A percentile compares a stretch with the other conserved stretches of the same genome.
phyloP scores from a whole-genome alignment of 2,888 invertebrate species.

The Tiphia femorata region DNA sequence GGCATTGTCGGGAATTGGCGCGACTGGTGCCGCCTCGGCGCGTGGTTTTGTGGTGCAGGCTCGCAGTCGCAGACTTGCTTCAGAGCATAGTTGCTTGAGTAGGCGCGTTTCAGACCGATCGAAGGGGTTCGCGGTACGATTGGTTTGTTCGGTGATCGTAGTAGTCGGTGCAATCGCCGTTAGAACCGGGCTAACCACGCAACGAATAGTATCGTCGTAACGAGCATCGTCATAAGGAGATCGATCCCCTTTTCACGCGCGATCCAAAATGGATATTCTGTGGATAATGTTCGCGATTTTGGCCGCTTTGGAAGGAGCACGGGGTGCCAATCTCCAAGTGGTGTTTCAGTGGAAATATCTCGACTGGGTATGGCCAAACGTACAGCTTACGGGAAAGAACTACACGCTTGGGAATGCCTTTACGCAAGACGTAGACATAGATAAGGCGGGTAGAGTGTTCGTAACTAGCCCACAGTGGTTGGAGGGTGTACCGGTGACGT shows the following conservation, averaged over 20 bases:
- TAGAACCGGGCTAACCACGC: slow-evolving; percentile 9
- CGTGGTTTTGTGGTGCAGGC: slow-evolving; percentile 38
- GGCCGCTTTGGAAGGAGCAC: slow-evolving; percentile 34
- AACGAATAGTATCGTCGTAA: slow-evolving; percentile 10
- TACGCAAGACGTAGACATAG: slow-evolving; percentile 64
- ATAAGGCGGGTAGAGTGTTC: slow-evolving; percentile 59
- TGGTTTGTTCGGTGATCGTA: no score
- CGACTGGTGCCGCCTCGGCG: no score
- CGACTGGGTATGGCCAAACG: slow-evolving; percentile 61
- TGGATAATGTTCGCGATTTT: neutral
- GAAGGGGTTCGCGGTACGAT: no score
- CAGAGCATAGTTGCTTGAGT: slow-evolving; percentile 20
- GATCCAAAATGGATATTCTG: neutral
- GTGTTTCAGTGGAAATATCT: slow-evolving; percentile 60
- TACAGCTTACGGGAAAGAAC: slow-evolving; percentile 52
- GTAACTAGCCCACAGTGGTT: slow-evolving; percentile 67
- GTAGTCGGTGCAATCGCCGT: neutral
- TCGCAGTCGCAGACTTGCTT: slow-evolving; percentile 38
- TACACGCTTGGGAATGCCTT: slow-evolving; percentile 62
- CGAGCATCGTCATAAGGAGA: neutral
- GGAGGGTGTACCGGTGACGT: slow-evolving; percentile 62
- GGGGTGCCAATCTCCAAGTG: slow-evolving; percentile 47
- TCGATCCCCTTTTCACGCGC: neutral
- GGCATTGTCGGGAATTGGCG: slow-evolving; percentile 43
- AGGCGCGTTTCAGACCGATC: neutral